Evolutionary conservation across 2,888 invertebrate species (phyloP), one percentile per base, ranked within the genome.

Genomic region (Cecidostiba fungosa): DNA sequence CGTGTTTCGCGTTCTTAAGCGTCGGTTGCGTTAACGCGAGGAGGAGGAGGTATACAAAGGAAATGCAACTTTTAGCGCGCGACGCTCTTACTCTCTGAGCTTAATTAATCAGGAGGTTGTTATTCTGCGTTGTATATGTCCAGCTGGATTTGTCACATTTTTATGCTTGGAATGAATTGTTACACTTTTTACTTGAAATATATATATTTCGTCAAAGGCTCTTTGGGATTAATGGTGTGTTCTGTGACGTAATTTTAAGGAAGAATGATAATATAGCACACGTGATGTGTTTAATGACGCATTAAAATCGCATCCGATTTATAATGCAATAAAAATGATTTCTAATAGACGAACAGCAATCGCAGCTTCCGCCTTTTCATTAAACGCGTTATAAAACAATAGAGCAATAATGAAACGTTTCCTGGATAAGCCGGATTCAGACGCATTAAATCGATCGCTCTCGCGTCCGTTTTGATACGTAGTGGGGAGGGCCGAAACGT

Each of bases 21-120:
- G 72, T 19, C n/a, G n/a, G 36, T 43, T 39, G 36, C 23, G 72
- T n/a, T 36, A 72, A 39, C 72, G n/a, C 72, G 72, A 39, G n/a
- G 23, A 29, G n/a, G 19, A 19, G 43, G n/a, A n/a, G 26, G n/a
- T 29, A n/a, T n/a, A 69, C 32, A 69, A 69, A n/a, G 70, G 36
- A 43, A 72, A 36, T 39, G 43, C 43, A 4, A 72, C 43, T 72
- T 36, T 39, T 39, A 66, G 29, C 66, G 29, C 66, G 26, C 66
- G 12, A 66, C 32, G 39, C 36, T 10, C 12, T 26, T 0, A 1
- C 2, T 5, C n/a, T 10, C 12, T 43, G 43, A 72, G n/a, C 36
- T 39, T 39, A 72, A 72, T 72, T 72, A 70, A 70, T 70, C 10
- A n/a, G 19, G 36, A 19, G 26, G 14, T 16, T 32, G 14, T 16